A percentile compares a stretch with the other conserved stretches of the same genome.
Evolutionary conservation across 2,888 invertebrate species (phyloP).

Genomic region (Eumerus sabulonum): DNA sequence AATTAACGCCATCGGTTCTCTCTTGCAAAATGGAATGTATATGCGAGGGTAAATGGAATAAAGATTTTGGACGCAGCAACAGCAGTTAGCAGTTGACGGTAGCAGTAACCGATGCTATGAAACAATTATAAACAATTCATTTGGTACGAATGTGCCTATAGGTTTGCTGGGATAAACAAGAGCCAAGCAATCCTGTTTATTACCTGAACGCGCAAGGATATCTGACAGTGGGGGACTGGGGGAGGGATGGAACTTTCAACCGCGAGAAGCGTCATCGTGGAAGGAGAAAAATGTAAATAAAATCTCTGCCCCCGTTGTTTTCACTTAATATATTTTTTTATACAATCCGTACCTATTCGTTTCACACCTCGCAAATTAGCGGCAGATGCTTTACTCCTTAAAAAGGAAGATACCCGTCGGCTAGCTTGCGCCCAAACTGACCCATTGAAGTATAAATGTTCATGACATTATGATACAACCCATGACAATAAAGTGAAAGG

Average conservation of each 20-base stretch:
- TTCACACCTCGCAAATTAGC: constrained; percentile 58
- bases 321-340: neutral
- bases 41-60: constrained; percentile 36
- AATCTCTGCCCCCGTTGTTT: too few species aligned
- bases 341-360: constrained; percentile 55
- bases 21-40: constrained; percentile 67
- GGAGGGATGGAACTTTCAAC: too few species aligned
- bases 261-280: constrained; percentile 63
- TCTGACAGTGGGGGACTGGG: constrained; percentile 35
- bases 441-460: too few species aligned
- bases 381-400: constrained; percentile 54
- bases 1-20: constrained; percentile 63
- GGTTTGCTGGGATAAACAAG: too few species aligned
- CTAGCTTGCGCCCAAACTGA: too few species aligned
- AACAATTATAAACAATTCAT: constrained; percentile 69
- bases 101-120: constrained; percentile 44
- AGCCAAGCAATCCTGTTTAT: constrained; percentile 39
- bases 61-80: constrained; percentile 34
- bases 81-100: constrained; percentile 18
- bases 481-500: constrained; percentile 38
- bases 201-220: constrained; percentile 55
- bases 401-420: too few species aligned
- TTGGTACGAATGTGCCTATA: constrained; percentile 61
- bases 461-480: constrained; percentile 17
- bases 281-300: too few species aligned